Evolutionary conservation across 2,113 vertebrate species (phyloP).

Genomic region (Reinhardtius hippoglossoides): DNA sequence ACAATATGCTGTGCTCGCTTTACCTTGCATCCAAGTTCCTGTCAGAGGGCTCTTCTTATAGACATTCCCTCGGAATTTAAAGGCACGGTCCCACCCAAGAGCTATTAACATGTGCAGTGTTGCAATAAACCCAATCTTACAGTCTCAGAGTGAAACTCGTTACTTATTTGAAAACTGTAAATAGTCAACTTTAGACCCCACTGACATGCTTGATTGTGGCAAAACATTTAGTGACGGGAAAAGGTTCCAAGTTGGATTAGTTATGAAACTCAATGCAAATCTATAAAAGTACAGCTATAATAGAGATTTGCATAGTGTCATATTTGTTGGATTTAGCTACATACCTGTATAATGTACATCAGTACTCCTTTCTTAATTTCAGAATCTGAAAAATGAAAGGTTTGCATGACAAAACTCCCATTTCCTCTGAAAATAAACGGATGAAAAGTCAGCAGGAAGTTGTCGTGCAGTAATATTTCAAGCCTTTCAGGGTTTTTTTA

Average conservation of each 20-base stretch:
- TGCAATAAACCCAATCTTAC: slow-evolving; percentile 17
- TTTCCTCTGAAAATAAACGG: neutral
- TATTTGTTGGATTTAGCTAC: slow-evolving; percentile 10
- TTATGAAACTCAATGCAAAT: slow-evolving; percentile 24
- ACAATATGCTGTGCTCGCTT: slow-evolving; percentile 13
- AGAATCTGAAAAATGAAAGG: neutral
- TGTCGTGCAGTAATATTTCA: slow-evolving; percentile 22
- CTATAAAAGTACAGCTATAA: slow-evolving; percentile 2
- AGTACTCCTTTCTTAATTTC: neutral
- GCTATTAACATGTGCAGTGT: slow-evolving; percentile 28
- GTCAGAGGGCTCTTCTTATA: slow-evolving; percentile 29
- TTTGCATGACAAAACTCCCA: neutral
- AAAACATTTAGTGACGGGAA: slow-evolving; percentile 28
- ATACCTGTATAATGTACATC: slow-evolving; percentile 22
- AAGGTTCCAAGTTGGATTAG: slow-evolving; percentile 10
- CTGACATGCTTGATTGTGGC: slow-evolving; percentile 17
- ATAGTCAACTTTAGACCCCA: slow-evolving; percentile 38
- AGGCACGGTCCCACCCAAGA: slow-evolving; percentile 27
- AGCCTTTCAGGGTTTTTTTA: neutral
- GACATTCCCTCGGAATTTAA: slow-evolving; percentile 35
- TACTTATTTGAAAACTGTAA: slow-evolving; percentile 41
- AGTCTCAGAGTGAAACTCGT: slow-evolving; percentile 20
- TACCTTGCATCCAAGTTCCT: slow-evolving; percentile 48
- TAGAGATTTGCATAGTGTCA: neutral
- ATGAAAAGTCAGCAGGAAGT: neutral